Conservation (phyloP, 2,113 vertebrate genomes). For the Tinamus guttatus region DNA sequence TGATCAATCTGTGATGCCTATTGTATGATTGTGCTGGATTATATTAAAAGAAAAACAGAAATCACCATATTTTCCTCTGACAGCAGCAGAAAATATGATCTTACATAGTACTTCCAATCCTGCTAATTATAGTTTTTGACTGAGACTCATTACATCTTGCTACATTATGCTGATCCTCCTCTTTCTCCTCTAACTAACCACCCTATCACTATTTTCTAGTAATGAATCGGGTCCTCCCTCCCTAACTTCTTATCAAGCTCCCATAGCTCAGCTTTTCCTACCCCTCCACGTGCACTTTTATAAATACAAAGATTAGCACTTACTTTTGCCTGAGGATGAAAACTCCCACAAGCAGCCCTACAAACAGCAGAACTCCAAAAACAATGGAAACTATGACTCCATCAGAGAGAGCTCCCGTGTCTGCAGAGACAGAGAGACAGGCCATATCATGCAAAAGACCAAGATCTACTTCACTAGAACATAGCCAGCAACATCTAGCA, state of each 20-base stretch:
- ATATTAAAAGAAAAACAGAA: background rate
- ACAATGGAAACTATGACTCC: constrained; percentile 76
- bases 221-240: background rate
- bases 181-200: background rate
- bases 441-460: background rate
- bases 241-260: background rate
- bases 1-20: background rate
- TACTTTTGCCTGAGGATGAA: constrained; percentile 71
- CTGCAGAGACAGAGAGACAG: constrained; percentile 56
- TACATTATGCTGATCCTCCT: background rate
- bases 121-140: background rate
- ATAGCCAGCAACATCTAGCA: background rate
- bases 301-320: background rate
- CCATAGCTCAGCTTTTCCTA: background rate
- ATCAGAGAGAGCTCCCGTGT: constrained; percentile 63
- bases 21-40: background rate
- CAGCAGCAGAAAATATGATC: background rate
- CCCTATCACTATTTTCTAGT: background rate
- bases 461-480: background rate
- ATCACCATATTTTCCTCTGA: background rate
- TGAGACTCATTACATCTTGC: background rate
- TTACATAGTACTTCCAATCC: background rate
- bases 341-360: constrained; percentile 69
- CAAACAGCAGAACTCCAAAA: constrained; percentile 72
- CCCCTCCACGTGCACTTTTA: background rate